phyloP scores from a whole-genome alignment of 1,140 invertebrate genomes.

The Periplaneta americana region DNA sequence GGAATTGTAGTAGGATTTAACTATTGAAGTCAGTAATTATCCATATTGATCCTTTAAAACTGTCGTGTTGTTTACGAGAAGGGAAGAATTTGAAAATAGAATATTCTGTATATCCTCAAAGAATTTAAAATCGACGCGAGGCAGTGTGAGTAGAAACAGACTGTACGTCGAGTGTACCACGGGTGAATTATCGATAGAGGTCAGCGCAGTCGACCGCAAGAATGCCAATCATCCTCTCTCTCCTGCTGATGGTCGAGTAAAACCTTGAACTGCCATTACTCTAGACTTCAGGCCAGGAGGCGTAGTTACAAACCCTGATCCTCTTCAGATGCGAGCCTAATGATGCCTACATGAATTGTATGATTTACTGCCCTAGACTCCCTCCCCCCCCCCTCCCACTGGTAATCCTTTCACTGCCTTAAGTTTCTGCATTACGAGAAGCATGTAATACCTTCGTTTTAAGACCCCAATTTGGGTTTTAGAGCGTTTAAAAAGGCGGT shows the following conservation, averaged over 20 bases:
- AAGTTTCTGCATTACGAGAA: background rate
- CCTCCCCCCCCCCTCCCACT: too few species aligned
- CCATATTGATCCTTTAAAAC: too few species aligned
- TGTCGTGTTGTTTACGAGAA: too few species aligned
- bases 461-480: background rate
- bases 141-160: background rate
- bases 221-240: slow-evolving; percentile 9
- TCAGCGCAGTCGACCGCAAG: slow-evolving; percentile 5
- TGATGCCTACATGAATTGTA: background rate
- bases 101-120: too few species aligned
- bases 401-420: background rate
- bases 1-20: too few species aligned
- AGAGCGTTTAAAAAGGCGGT: background rate
- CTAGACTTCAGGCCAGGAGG: background rate
- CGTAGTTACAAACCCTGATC: background rate
- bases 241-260: background rate
- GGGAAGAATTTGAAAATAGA: too few species aligned
- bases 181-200: slow-evolving; percentile 11
- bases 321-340: background rate
- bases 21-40: too few species aligned
- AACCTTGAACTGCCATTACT: background rate
- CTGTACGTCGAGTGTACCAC: background rate
- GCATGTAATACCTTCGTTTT: background rate
- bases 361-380: background rate
- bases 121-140: too few species aligned